Evolutionary conservation across 2,888 invertebrate genomes (phyloP).

Genomic region (Agelastica alni): DNA sequence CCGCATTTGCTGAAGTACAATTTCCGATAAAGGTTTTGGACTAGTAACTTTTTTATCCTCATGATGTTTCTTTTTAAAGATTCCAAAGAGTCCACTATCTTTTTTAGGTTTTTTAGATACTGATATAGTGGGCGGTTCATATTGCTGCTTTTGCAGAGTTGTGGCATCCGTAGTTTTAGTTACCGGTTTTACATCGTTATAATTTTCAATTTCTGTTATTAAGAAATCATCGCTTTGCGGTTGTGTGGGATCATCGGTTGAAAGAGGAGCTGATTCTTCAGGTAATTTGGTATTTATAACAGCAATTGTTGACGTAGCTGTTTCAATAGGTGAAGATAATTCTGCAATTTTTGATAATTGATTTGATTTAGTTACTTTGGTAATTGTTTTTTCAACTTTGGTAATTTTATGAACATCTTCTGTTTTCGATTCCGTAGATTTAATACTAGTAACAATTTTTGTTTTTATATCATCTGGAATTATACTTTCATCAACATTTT

Average conservation of each 20-base stretch:
- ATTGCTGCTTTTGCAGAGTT: neutral
- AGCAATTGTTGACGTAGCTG: too few relatives aligned
- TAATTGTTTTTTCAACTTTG: too few relatives aligned
- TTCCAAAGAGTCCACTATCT: constrained; percentile 33
- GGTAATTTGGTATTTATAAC: too few relatives aligned
- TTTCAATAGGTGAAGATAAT: neutral
- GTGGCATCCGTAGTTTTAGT: constrained; percentile 11
- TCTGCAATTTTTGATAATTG: too few relatives aligned
- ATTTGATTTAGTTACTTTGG: neutral
- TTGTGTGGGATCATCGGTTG: constrained; percentile 29
- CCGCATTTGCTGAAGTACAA: constrained; percentile 20
- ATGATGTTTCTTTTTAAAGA: constrained; percentile 7
- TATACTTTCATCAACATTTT: too few relatives aligned
- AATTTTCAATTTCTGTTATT: constrained; percentile 35
- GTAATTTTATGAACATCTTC: too few relatives aligned
- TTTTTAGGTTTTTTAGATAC: constrained; percentile 17
- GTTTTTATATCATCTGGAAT: too few relatives aligned
- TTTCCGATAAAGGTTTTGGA: constrained; percentile 7
- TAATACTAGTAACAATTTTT: too few relatives aligned
- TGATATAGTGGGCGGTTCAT: neutral
- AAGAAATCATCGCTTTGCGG: constrained; percentile 38
- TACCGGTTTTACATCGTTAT: constrained; percentile 35
- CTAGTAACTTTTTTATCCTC: neutral
- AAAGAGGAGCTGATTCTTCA: neutral
- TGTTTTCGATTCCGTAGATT: too few relatives aligned